Evolutionary conservation across 2,888 invertebrate genomes (phyloP), one percentile per base, ranked within the genome.

Genomic region (Metellina segmentata): DNA sequence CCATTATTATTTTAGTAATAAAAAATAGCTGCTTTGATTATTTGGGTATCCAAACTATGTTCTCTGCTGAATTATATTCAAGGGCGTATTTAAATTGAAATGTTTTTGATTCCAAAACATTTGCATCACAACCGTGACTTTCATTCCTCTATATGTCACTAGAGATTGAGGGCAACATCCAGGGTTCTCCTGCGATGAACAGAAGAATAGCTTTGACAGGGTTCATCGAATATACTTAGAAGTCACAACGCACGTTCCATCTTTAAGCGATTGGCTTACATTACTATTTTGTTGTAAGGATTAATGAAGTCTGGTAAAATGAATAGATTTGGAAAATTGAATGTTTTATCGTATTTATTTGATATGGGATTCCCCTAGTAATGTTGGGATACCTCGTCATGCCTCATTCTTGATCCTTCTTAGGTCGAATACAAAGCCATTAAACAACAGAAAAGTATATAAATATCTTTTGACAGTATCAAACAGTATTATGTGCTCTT

Each of bases 181-280:
- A 13, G 52, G 79, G 9, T 19, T 77, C 51, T n/a, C 9, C 52
- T 49, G 52, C 52, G 51, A 49, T 61, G 53, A 16, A n/a, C 16
- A 34, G 79, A 79, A 79, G 20, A 79, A 79, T 19, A 79, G 79
- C 79, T 79, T 79, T 79, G 79, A 79, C 20, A 20, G 61, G 79
- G 79, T 79, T 79, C 53, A 79, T 16, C 61, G 79, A 79, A 79
- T 79, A n/a, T 20, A 79, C 53, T 79, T 20, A 53, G 4, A 61
- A 4, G 61, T 34, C 34, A 61, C 4, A 61, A 34, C 4, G 61
- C 61, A 5, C 8, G 9, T 9, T 11, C 16, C 61, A 61, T 61
- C 61, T 61, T 61, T 61, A 16, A 61, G 61, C 8, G 4, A 61
- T 61, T 61, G 61, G 61, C 5, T 11, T 11, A 61, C 11, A 61